phyloP scores from a whole-genome alignment of 37 sponge, comb jelly and placozoan species.

The Aphrocallistes beatrix region DNA sequence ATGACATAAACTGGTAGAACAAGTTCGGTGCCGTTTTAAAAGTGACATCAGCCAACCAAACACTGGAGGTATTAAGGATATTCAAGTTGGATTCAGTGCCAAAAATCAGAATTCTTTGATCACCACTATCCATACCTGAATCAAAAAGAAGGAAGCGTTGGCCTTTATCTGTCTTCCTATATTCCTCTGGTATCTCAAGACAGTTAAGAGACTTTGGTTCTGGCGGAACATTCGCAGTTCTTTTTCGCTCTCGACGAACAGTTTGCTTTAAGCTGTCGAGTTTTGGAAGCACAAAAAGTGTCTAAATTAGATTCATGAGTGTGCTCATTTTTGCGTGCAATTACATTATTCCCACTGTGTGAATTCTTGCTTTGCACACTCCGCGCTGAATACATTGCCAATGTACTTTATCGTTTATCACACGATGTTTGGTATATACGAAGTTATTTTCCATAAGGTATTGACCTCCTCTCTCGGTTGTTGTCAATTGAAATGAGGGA shows the following conservation, averaged over 20 bases:
- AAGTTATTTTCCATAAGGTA: too few species aligned
- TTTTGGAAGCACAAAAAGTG: too few species aligned
- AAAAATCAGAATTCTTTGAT: neutral
- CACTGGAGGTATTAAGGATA: neutral
- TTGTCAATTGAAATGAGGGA: neutral
- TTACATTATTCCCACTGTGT: neutral
- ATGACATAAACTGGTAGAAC: neutral
- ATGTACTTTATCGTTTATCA: neutral
- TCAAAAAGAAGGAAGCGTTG: too few species aligned
- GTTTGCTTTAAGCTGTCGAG: conserved; percentile 16
- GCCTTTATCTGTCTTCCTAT: neutral
- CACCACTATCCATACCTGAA: too few species aligned
- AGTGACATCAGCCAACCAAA: neutral
- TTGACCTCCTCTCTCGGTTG: too few species aligned
- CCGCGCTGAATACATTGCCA: too few species aligned
- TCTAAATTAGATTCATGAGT: neutral
- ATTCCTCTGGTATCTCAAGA: neutral
- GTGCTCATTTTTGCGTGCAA: neutral
- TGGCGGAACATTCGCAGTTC: neutral
- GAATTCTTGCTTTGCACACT: too few species aligned
- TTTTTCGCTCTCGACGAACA: neutral
- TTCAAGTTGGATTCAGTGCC: neutral
- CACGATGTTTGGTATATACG: neutral
- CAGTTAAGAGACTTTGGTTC: neutral
- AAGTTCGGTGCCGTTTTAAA: neutral